Conservation (phyloP, 2,888 invertebrate species). For the Pomacea canaliculata region DNA sequence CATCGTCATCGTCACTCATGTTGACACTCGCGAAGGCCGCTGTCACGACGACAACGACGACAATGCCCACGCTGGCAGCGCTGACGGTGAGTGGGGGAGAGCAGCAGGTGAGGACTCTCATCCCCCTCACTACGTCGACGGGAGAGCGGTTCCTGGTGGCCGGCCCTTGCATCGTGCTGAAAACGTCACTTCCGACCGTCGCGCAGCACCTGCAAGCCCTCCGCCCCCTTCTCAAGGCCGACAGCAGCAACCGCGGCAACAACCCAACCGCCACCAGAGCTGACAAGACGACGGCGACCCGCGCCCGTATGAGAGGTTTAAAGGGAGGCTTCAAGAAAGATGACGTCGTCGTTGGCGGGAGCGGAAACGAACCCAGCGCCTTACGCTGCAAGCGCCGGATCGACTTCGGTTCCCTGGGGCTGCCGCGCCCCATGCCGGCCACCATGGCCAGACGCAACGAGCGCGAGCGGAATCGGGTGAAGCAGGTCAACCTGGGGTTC, state of each 20-base stretch:
- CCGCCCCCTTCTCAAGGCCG: constrained; percentile 40
- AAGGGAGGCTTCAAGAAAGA: no score
- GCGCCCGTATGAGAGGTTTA: neutral
- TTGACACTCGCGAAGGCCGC: neutral
- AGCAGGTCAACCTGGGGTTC: constrained; percentile 75
- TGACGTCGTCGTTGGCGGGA: neutral
- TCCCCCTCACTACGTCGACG: constrained; percentile 9
- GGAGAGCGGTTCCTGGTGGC: constrained; percentile 40
- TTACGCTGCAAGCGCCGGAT: constrained; percentile 61
- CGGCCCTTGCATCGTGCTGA: constrained; percentile 52
- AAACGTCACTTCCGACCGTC: constrained; percentile 47
- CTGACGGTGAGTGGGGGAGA: constrained; percentile 1
- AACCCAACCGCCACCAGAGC: constrained; percentile 17
- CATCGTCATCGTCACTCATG: neutral
- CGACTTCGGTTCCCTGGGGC: constrained; percentile 54
- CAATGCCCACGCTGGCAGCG: neutral
- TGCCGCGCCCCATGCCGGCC: constrained; percentile 74
- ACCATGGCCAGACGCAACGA: constrained; percentile 89
- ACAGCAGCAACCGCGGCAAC: constrained; percentile 39
- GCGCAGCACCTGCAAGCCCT: constrained; percentile 52
- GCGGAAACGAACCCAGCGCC: constrained; percentile 44
- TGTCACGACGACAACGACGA: neutral
- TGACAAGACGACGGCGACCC: neutral
- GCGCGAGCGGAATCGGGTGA: constrained; percentile 92
- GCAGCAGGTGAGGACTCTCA: constrained; percentile 16